Evolutionary conservation across 1,140 invertebrate genomes (phyloP).

Genomic region (Cephus cinctus): DNA sequence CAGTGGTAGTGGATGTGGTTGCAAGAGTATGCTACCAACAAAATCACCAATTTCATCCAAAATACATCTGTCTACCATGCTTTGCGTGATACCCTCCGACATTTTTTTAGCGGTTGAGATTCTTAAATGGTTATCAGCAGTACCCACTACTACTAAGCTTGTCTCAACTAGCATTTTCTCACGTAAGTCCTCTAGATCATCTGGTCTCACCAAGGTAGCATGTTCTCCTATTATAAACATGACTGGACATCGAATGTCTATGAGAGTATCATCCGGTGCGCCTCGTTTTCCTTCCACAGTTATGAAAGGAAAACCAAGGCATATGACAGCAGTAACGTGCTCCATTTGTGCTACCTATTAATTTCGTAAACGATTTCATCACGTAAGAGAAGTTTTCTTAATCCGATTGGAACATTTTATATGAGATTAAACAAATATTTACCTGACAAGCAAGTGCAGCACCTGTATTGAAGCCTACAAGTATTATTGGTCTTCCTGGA

Average conservation of each 20-base stretch:
- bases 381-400: constrained; percentile 8
- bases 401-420: not conserved
- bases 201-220: constrained; percentile 62
- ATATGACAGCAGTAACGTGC: constrained; percentile 72
- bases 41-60: constrained; percentile 68
- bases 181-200: constrained; percentile 77
- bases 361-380: constrained; percentile 12
- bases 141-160: constrained; percentile 77
- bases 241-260: constrained; percentile 73
- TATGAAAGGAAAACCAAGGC: constrained; percentile 77
- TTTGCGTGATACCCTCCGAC: constrained; percentile 75
- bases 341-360: constrained; percentile 62
- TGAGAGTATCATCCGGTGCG: constrained; percentile 74
- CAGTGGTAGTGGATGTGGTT: constrained; percentile 62
- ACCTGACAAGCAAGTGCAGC: constrained; percentile 71
- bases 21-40: constrained; percentile 59
- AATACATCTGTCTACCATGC: constrained; percentile 79
- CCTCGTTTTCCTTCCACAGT: constrained; percentile 75
- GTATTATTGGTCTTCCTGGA: constrained; percentile 70
- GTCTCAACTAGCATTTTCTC: constrained; percentile 75
- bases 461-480: constrained; percentile 76
- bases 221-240: constrained; percentile 82
- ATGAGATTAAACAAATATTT: constrained; percentile 7
- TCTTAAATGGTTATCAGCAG: constrained; percentile 75
- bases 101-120: constrained; percentile 71